A percentile compares a stretch with the other conserved stretches of the same genome.
Evolutionary conservation across 2,113 vertebrate genomes (phyloP).

Genomic region (Lampris incognitus): DNA sequence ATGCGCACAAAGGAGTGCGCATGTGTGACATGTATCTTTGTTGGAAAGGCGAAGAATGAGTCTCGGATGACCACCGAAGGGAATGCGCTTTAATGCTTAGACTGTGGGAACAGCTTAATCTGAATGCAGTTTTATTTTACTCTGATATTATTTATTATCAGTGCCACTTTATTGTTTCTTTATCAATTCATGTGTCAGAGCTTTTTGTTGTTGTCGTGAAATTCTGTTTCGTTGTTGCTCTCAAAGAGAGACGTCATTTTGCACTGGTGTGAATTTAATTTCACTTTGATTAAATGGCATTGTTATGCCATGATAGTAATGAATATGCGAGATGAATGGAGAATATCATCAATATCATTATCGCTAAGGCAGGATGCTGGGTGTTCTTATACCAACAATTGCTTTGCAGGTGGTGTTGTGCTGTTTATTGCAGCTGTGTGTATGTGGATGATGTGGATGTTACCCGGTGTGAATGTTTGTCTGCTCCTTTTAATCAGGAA

Average conservation of each 20-base stretch:
- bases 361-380: constrained; percentile 1
- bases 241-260: constrained; percentile 71
- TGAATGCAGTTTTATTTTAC: constrained; percentile 8
- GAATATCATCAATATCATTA: constrained; percentile 20
- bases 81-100: constrained; percentile 55
- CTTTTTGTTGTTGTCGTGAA: constrained; percentile 32
- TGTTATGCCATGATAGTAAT: constrained; percentile 24
- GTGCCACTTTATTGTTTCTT: constrained; percentile 65
- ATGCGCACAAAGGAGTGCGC: constrained; percentile 12
- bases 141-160: constrained; percentile 55
- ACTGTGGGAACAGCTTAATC: constrained; percentile 1
- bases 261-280: constrained; percentile 71
- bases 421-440: constrained; percentile 26
- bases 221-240: constrained; percentile 61
- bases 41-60: neutral
- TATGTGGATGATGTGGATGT: constrained; percentile 28
- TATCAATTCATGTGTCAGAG: constrained; percentile 44
- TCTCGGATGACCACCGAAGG: neutral
- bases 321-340: constrained; percentile 39
- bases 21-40: constrained; percentile 11
- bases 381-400: neutral
- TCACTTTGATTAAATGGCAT: constrained; percentile 58
- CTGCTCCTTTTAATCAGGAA: constrained; percentile 6
- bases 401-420: constrained; percentile 24
- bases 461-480: constrained; percentile 41